Evolutionary conservation across 2,888 invertebrate genomes (phyloP), one percentile per base, ranked within the genome.

Genomic region (Lacanobia oleracea): DNA sequence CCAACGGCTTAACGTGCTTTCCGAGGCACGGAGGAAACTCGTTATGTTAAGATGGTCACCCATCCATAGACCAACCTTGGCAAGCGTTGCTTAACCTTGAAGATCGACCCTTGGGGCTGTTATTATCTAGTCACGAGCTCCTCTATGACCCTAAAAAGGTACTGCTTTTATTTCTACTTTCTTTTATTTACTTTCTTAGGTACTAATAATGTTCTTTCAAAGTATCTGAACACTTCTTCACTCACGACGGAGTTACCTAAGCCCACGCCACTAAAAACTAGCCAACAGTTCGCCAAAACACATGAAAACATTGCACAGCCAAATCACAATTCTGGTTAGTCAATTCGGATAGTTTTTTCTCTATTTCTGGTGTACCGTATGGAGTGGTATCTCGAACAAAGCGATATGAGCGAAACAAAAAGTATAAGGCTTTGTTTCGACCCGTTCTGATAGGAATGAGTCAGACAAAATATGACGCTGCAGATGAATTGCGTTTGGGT

Each of bases 341-440:
- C 81, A 83, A 81, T 84, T 50, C 56, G 74, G 48, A 27, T 65
- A 21, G 37, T 72, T 81, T 85, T 79, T 77, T 50, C 37, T 68
- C 71, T 68, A 77, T 83, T 81, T 72, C 54, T 67, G 57, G 33
- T 53, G 72, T 59, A 18, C 75, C 63, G 81, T 81, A 81, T 76
- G 76, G 61, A 67, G 66, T 69, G 53, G 61, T 79, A 84, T 84
- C 75, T 71, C 80, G 59, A 23, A 80, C 79, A 85, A 82, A 83
- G 80, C 80, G 82, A 80, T 83, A 85, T 75, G 85, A 73, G 51
- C 10, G 50, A 27, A 85, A 74, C 76, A 88, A 88, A 87, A 87
- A 80, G 74, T 66, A 21, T 6, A 12, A 53, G n/a, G 67, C 77
- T 81, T 85, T 86, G 83, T 88, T 84, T 77, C 80, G 64, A 70